phyloP scores from a whole-genome alignment of 2,888 invertebrate genomes.

The Nematopogon swammerdamellus region DNA sequence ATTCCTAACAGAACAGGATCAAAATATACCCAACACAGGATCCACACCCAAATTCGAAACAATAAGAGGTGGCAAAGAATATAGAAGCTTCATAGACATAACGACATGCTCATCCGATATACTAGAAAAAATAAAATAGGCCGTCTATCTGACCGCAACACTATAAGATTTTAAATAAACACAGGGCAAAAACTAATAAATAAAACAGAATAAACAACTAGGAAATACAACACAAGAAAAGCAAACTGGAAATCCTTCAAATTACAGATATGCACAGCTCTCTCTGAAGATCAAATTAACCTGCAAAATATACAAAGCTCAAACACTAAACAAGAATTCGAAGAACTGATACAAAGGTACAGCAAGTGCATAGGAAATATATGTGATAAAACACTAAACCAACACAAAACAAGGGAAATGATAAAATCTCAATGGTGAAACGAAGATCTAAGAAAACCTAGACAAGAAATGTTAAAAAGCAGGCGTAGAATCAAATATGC shows the following conservation, averaged over 20 bases:
- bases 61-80: conserved; percentile 4
- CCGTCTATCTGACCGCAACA: conserved; percentile 12
- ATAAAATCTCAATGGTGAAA: conserved; percentile 5
- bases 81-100: conserved; percentile 8
- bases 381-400: background rate
- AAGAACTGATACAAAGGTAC: background rate
- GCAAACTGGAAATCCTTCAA: conserved; percentile 3
- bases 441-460: background rate
- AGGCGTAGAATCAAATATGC: conserved; percentile 4
- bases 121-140: conserved; percentile 1
- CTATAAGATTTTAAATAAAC: conserved; percentile 11
- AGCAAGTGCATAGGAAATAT: background rate
- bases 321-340: background rate
- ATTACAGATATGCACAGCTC: background rate
- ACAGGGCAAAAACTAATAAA: background rate
- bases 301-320: background rate
- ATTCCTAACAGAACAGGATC: conserved; percentile 5
- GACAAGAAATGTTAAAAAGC: background rate
- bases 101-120: conserved; percentile 1
- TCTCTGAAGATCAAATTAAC: background rate
- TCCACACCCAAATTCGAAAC: conserved; percentile 7
- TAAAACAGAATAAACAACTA: conserved; percentile 4
- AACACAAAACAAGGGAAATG: background rate
- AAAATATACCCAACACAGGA: conserved; percentile 7
- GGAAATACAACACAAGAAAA: conserved; percentile 12